These are phyloP conservation scores for Hoplodrina blanda DNA, from an alignment of 2,888 invertebrate species.

Conservation along the genomic window DNA sequence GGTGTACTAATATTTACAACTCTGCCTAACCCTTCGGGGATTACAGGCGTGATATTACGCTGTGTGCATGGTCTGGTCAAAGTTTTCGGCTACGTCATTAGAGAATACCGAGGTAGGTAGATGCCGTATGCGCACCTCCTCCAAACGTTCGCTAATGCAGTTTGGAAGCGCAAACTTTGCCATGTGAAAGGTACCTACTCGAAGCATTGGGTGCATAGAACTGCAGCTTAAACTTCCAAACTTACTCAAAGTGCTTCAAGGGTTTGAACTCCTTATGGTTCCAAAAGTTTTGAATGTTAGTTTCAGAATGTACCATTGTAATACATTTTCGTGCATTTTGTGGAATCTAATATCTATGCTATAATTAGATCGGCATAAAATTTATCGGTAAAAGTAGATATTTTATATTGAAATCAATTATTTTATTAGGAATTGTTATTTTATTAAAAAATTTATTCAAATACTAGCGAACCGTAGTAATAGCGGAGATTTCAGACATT, in stretches of 20 bases:
- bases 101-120: too few species aligned
- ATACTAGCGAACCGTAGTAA: too few species aligned
- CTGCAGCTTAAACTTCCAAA: constrained; percentile 15
- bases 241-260: not conserved
- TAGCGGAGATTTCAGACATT: too few species aligned
- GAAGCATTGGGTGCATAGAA: constrained; percentile 7
- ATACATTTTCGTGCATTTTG: not conserved
- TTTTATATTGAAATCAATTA: too few species aligned
- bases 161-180: constrained; percentile 23
- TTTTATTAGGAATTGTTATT: too few species aligned
- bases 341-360: too few species aligned
- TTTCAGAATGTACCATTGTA: not conserved
- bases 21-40: too few species aligned
- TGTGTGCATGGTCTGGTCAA: not conserved
- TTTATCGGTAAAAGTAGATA: too few species aligned
- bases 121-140: not conserved
- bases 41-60: too few species aligned
- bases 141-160: constrained; percentile 5
- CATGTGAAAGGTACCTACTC: not conserved
- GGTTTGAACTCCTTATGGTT: not conserved
- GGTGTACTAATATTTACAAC: too few species aligned
- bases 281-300: not conserved
- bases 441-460: too few species aligned
- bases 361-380: too few species aligned
- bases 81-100: not conserved